A percentile compares a stretch with the other conserved stretches of the same genome.
These are phyloP conservation scores for Heliconius erato DNA, from an alignment of 2,888 invertebrate genomes.

Conservation along the genomic window DNA sequence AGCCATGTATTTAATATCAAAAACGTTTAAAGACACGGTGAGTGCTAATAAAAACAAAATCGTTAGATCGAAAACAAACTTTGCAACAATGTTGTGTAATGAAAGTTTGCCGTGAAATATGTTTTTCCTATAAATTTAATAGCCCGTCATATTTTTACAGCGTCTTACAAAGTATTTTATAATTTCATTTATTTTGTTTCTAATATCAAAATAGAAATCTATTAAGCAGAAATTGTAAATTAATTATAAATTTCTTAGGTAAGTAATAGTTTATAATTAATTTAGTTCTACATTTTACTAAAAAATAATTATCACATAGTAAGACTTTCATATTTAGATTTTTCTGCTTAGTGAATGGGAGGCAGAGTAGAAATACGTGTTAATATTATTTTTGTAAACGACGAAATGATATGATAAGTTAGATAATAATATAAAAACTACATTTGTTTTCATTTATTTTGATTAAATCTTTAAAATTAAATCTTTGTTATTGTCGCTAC, in stretches of 20 bases:
- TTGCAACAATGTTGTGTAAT: constrained; percentile 21
- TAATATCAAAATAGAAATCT: not conserved
- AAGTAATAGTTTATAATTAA: not conserved
- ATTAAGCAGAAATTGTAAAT: not conserved
- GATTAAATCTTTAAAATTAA: too few species aligned
- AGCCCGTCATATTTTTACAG: constrained; percentile 23
- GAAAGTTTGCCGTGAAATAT: constrained; percentile 17
- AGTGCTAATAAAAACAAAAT: constrained; percentile 23
- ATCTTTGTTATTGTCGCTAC: too few species aligned
- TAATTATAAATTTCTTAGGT: not conserved
- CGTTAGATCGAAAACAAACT: constrained; percentile 11
- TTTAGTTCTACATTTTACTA: too few species aligned
- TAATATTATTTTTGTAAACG: too few species aligned
- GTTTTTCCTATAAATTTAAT: constrained; percentile 26
- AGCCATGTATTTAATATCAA: not conserved
- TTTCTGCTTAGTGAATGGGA: too few species aligned
- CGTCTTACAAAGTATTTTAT: constrained; percentile 15
- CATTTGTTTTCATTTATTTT: too few species aligned
- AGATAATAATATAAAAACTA: too few species aligned
- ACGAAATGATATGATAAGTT: too few species aligned
- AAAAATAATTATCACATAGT: too few species aligned
- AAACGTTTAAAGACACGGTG: constrained; percentile 21
- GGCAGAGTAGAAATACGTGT: too few species aligned
- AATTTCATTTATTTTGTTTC: constrained; percentile 8
- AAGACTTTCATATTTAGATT: too few species aligned